These are phyloP conservation scores for Zaprionus lachaisei DNA, from an alignment of 1,140 invertebrate species.

Conservation along the genomic window DNA sequence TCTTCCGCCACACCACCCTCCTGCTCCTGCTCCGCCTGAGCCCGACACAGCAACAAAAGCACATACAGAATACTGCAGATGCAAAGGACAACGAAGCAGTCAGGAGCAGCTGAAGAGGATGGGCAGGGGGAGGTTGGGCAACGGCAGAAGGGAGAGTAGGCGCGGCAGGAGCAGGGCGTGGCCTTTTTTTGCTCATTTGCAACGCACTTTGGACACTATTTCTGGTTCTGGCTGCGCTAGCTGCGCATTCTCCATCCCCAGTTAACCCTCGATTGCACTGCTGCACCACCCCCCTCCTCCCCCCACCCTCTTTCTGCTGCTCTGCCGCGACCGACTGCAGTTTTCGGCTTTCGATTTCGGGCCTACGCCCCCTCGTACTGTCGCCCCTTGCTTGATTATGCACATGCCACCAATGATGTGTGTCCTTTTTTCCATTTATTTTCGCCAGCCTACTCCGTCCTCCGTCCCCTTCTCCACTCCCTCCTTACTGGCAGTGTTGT, in stretches of 20 bases:
- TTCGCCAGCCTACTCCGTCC: conserved; percentile 47
- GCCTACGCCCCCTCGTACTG: conserved; percentile 46
- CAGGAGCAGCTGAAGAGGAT: neutral
- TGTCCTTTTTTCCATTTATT: conserved; percentile 75
- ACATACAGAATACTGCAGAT: conserved; percentile 32
- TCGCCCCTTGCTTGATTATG: conserved; percentile 62
- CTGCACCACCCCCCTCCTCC: conserved; percentile 21
- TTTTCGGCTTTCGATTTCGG: conserved; percentile 55
- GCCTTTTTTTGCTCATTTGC: conserved; percentile 77
- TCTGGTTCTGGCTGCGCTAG: conserved; percentile 6
- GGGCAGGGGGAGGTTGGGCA: neutral
- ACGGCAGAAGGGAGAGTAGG: neutral
- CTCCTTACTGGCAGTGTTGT: conserved; percentile 12
- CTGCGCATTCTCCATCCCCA: conserved; percentile 54
- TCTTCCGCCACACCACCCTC: too few relatives aligned
- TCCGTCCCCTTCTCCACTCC: conserved; percentile 7
- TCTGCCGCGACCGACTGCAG: conserved; percentile 21
- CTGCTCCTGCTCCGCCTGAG: neutral
- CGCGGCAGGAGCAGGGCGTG: conserved; percentile 48
- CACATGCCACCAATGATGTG: conserved; percentile 79
- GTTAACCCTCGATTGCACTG: neutral
- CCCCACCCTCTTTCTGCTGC: neutral
- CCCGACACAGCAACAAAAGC: conserved; percentile 22
- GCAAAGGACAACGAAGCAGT: conserved; percentile 18
- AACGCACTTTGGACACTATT: conserved; percentile 72